Conservation (phyloP, 2,797 vertebrate species). For the Bovichtus diacanthus region DNA sequence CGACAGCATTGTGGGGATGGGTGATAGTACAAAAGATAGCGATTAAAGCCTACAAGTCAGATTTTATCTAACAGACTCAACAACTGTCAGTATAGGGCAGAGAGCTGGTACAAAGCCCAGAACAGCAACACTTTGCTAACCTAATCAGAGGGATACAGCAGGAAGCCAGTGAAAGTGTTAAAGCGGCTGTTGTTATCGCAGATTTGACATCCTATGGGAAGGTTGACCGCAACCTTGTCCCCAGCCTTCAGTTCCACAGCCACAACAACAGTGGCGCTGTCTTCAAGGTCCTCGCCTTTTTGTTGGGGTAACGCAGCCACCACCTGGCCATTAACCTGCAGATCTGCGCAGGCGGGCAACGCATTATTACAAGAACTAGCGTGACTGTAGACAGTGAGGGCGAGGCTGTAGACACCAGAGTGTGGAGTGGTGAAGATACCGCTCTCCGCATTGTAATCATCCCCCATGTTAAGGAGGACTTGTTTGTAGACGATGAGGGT, state of each 20-base stretch:
- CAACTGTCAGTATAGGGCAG: neutral
- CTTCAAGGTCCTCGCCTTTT: slow-evolving; percentile 72
- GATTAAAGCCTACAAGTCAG: slow-evolving; percentile 11
- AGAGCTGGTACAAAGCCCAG: neutral
- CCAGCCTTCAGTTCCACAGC: slow-evolving; percentile 63
- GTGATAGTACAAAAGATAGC: neutral
- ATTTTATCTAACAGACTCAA: slow-evolving; percentile 12
- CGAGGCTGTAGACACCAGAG: slow-evolving; percentile 81
- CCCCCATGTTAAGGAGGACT: slow-evolving; percentile 76
- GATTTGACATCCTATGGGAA: slow-evolving; percentile 65
- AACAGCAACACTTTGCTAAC: neutral
- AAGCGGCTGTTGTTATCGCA: slow-evolving; percentile 76
- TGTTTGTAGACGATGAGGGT: slow-evolving; percentile 54
- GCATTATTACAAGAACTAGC: slow-evolving; percentile 33
- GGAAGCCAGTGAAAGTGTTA: slow-evolving; percentile 84
- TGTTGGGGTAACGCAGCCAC: slow-evolving; percentile 45
- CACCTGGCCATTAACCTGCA: slow-evolving; percentile 63
- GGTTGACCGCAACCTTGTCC: slow-evolving; percentile 64
- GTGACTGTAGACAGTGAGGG: slow-evolving; percentile 78
- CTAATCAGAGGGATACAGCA: slow-evolving; percentile 77
- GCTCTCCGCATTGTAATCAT: slow-evolving; percentile 44
- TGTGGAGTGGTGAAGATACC: slow-evolving; percentile 73
- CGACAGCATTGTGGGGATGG: neutral
- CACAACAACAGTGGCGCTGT: slow-evolving; percentile 69
- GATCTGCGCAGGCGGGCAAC: slow-evolving; percentile 58